Percentiles rank a stretch among this genome's conserved stretches.
These are phyloP conservation scores for Sylvia borin DNA, from an alignment of 2,797 vertebrate genomes.

Conservation along the genomic window DNA sequence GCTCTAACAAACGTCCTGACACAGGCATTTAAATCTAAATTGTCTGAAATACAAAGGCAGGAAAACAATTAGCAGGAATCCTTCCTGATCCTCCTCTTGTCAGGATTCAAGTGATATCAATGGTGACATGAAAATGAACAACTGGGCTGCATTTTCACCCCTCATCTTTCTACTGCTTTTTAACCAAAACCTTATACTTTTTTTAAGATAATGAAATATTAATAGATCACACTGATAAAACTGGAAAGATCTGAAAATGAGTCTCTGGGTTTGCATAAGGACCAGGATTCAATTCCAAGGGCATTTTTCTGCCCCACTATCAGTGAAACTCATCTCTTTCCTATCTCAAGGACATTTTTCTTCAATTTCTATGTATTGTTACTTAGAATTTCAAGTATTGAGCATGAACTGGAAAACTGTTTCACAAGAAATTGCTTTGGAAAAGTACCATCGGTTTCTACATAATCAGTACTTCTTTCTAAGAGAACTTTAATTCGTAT, in stretches of 20 bases:
- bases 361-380: not conserved
- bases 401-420: fast-evolving
- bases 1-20: not conserved
- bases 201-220: not conserved
- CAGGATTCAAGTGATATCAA: not conserved
- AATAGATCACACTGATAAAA: not conserved
- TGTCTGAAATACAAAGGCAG: constrained; percentile 1
- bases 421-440: not conserved
- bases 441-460: not conserved
- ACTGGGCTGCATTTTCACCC: not conserved
- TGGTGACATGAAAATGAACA: not conserved
- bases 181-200: not conserved
- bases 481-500: not conserved
- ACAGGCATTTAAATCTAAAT: not conserved
- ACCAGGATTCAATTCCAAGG: not conserved
- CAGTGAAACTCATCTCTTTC: constrained; percentile 18
- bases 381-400: not conserved
- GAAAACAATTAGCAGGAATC: constrained; percentile 21
- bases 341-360: not conserved
- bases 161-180: not conserved
- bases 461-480: not conserved
- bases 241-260: not conserved
- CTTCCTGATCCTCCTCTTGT: not conserved
- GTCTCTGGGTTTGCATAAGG: not conserved
- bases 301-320: not conserved